A percentile compares a stretch with the other conserved stretches of the same genome.
Evolutionary conservation across 2,888 invertebrate genomes (phyloP).

Genomic region (Trissolcus japonicus): DNA sequence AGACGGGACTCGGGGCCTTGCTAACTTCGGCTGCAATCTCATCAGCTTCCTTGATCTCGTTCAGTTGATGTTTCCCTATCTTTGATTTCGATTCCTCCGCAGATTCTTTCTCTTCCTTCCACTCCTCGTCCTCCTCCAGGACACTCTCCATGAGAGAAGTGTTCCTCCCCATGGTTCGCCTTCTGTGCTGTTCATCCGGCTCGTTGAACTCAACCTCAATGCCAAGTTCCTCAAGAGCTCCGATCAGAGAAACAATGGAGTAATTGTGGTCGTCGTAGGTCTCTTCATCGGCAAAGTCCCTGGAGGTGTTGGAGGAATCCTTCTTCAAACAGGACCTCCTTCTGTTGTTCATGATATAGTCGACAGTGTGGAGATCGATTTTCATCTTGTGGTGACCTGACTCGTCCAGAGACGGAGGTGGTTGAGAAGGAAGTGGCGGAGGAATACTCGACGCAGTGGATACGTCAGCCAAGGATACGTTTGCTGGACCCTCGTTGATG

Average conservation of each 20-base stretch:
- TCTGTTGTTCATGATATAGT: conserved; percentile 35
- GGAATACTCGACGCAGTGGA: conserved; percentile 17
- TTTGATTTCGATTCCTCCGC: neutral
- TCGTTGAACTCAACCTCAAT: conserved; percentile 38
- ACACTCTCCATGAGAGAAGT: conserved; percentile 30
- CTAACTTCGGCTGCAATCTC: neutral
- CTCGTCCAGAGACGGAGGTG: neutral
- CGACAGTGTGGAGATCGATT: conserved; percentile 32
- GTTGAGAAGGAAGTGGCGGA: neutral
- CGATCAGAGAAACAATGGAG: conserved; percentile 28
- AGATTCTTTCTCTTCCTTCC: neutral
- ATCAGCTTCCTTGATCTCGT: conserved; percentile 17
- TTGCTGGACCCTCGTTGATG: conserved; percentile 12
- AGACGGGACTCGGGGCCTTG: neutral
- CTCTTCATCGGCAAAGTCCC: conserved; percentile 15
- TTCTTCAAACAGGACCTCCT: conserved; percentile 6
- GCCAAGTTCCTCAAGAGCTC: conserved; percentile 42
- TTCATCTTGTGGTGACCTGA: conserved; percentile 38
- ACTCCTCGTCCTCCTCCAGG: conserved; percentile 24
- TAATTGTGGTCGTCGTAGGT: conserved; percentile 16
- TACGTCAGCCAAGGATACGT: conserved; percentile 13
- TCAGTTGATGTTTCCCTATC: neutral
- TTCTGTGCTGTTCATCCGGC: conserved; percentile 22
- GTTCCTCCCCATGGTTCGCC: conserved; percentile 34
- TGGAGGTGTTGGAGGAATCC: conserved; percentile 5